Base-by-base conservation (phyloP, 2,113 vertebrate genomes). In the Colinus virginianus region DNA sequence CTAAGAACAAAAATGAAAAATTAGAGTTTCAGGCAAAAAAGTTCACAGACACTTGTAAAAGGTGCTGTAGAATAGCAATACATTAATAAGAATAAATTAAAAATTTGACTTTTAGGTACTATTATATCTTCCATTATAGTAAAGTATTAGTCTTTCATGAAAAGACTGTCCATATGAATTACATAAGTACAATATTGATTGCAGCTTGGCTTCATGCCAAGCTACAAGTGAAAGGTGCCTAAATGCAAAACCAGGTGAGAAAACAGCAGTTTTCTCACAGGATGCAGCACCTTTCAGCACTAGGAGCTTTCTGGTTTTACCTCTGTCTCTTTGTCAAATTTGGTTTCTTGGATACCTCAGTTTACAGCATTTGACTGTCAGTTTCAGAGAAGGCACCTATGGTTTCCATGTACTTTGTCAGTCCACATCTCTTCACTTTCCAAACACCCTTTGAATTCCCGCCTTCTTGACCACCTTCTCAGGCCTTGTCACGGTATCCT, bases 1-100 rank as follows among this genome's bases (percentile, higher is more conserved):
- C 12, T 14, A 70, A 91, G 21, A 56, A 48, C 21, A 82, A 88
- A 75, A 77, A 75, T 25, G 7, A 70, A 67, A 86, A 88, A 46
- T 30, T 16, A 77, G 42, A 71, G 25, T 77, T 77, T 15, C 32
- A 63, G 36, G 46, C 16, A 76, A 53, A 53, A 10, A 78, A n/a
- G 3, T 71, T 87, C 46, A 68, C 8, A 49, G 19, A 13, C 0
- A 1, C 9, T 59, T 67, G 21, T 30, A 51, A 61, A 68, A 69
- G 14, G 32, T 69, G 19, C 30, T 45, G 11, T 42, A 67, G 46
- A 74, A 63, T n/a, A 58, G n/a, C 22, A 69, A 36, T 32, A 32
- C 28, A 13, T 36, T 69, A 58, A 45, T 42, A 77, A 21, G 8
- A 64, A 43, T 13, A 14, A 5, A 32, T 36, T 0, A 0, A 12